Percentiles rank a stretch among this genome's conserved stretches.
Conservation (phyloP, 2,797 vertebrate species). For the Gobio occitaniae region DNA sequence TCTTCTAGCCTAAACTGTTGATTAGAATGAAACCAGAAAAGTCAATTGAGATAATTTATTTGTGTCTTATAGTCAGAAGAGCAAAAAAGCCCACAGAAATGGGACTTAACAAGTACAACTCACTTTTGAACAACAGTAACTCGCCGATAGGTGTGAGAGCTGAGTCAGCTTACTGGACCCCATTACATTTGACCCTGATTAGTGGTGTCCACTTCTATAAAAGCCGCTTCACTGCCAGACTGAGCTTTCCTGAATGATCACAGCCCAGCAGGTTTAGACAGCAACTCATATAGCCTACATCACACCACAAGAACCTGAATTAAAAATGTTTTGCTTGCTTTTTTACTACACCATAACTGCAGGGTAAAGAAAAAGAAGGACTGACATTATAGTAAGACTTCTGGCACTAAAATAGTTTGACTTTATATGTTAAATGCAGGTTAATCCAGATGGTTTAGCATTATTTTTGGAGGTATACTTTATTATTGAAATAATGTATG, state of each 20-base stretch:
- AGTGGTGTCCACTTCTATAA: slow-evolving; percentile 72
- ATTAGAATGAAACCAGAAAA: neutral
- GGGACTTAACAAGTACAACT: slow-evolving; percentile 52
- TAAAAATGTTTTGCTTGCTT: neutral
- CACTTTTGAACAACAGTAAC: slow-evolving; percentile 77
- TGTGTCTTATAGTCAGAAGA: neutral
- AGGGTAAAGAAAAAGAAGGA: neutral
- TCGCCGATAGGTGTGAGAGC: slow-evolving; percentile 76
- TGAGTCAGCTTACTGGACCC: slow-evolving; percentile 72
- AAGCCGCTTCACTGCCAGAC: slow-evolving; percentile 77
- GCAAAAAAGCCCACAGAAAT: neutral
- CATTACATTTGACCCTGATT: slow-evolving; percentile 76
- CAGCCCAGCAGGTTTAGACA: neutral
- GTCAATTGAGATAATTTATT: neutral
- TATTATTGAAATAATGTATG: neutral
- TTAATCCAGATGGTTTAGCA: neutral
- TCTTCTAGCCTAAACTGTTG: neutral
- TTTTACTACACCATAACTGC: neutral
- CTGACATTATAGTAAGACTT: neutral
- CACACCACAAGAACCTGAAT: neutral
- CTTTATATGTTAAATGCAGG: neutral
- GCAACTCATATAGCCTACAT: neutral
- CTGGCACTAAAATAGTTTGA: neutral
- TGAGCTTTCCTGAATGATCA: slow-evolving; percentile 64
- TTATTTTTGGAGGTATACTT: neutral